phyloP scores from a whole-genome alignment of 2,888 invertebrate species.

The Apeira syringaria region DNA sequence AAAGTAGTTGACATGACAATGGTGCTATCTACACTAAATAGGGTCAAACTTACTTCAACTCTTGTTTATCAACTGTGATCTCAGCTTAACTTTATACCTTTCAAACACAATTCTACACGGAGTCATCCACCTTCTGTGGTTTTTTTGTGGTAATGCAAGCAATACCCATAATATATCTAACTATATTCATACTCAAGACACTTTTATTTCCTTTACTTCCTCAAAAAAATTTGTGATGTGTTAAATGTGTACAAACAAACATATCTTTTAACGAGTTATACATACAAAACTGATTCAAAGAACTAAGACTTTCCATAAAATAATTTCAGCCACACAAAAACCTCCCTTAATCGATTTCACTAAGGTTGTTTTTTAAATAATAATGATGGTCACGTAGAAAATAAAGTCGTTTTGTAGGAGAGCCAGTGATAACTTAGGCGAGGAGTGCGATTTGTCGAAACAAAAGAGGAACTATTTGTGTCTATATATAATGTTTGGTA shows the following conservation, averaged over 20 bases:
- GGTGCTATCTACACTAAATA: too few species aligned
- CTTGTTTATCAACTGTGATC: too few species aligned
- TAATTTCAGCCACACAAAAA: not conserved
- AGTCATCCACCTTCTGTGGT: too few species aligned
- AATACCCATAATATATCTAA: too few species aligned
- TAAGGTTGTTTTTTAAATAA: slow-evolving; percentile 3
- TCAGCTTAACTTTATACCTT: too few species aligned
- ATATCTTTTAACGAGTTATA: not conserved
- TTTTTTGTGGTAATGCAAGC: too few species aligned
- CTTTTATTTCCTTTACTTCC: too few species aligned
- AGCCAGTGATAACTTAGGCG: slow-evolving; percentile 21
- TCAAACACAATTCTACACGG: too few species aligned
- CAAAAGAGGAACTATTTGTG: not conserved
- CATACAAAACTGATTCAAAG: not conserved
- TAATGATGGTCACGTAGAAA: slow-evolving; percentile 27
- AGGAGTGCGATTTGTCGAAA: slow-evolving; percentile 22
- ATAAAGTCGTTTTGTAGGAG: slow-evolving; percentile 25
- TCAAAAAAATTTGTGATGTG: too few species aligned
- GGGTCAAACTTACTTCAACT: too few species aligned
- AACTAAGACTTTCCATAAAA: not conserved
- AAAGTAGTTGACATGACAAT: too few species aligned
- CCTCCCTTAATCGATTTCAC: not conserved
- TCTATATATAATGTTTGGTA: not conserved
- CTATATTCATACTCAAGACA: too few species aligned
- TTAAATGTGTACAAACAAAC: not conserved